phyloP scores from a whole-genome alignment of 2,888 invertebrate genomes.

The Xanthia icteritia region DNA sequence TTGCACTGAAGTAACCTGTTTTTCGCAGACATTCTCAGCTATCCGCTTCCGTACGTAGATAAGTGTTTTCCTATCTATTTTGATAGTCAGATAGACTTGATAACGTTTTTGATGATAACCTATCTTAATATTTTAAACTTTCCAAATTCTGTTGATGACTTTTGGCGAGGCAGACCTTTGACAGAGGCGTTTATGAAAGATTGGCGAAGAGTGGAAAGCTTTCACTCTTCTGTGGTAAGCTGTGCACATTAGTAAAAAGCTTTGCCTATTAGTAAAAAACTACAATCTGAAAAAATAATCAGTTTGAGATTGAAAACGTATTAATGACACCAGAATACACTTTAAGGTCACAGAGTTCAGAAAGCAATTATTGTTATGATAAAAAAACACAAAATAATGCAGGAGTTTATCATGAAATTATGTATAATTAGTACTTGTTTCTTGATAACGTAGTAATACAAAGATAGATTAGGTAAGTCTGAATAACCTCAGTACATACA shows the following conservation, averaged over 20 bases:
- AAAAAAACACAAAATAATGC: background rate
- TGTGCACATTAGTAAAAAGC: no score
- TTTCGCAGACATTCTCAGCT: constrained; percentile 30
- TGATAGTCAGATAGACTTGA: background rate
- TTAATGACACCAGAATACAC: no score
- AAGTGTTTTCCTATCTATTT: constrained; percentile 26
- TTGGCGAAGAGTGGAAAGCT: no score
- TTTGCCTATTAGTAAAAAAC: no score
- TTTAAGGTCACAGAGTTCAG: no score
- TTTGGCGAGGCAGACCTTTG: no score
- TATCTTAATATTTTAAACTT: background rate
- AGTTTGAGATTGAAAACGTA: no score
- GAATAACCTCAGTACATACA: background rate
- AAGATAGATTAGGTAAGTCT: background rate
- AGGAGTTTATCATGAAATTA: background rate
- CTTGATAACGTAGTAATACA: background rate
- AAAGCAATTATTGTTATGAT: background rate
- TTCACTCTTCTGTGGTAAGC: no score
- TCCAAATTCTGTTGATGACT: background rate
- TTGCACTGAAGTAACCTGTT: constrained; percentile 58
- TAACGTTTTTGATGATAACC: constrained; percentile 8
- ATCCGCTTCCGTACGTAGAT: constrained; percentile 26
- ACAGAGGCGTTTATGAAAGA: no score
- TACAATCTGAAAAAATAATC: no score
- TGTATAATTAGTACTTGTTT: background rate